Conservation (phyloP, 2,797 vertebrate genomes). For the Ibycter americanus region DNA sequence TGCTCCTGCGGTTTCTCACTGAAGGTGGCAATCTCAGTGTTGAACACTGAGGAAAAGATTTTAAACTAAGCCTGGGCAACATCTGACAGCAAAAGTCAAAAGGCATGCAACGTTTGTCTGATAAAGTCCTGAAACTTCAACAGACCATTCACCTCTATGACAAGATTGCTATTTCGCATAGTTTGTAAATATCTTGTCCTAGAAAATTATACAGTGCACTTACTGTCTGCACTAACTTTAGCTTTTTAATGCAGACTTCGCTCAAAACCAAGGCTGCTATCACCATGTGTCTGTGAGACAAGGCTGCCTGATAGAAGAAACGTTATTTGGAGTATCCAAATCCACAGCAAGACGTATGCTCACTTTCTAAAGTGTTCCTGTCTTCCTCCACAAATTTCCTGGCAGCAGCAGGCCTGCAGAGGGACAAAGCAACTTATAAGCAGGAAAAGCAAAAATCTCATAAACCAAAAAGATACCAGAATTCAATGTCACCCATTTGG, state of each 20-base stretch:
- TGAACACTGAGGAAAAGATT: not conserved
- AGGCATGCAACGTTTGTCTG: not conserved
- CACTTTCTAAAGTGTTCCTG: slow-evolving; percentile 77
- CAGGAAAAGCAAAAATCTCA: not conserved
- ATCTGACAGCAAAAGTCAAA: not conserved
- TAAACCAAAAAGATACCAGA: not conserved
- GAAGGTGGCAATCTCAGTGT: not conserved
- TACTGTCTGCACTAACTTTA: not conserved
- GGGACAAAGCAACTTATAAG: not conserved
- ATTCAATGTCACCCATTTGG: not conserved
- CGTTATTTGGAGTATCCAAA: not conserved
- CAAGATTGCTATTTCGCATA: not conserved
- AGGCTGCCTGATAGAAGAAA: not conserved
- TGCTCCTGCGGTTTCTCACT: not conserved
- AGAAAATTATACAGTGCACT: not conserved
- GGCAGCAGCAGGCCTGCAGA: slow-evolving; percentile 86
- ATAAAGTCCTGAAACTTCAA: not conserved
- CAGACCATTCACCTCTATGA: not conserved
- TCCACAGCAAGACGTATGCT: not conserved
- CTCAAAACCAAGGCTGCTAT: not conserved
- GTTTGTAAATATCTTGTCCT: not conserved
- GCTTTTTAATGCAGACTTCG: not conserved
- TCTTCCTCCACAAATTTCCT: slow-evolving; percentile 91
- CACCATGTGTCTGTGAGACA: not conserved
- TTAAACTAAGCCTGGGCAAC: not conserved